Conservation (phyloP, 2,113 vertebrate species). For the Pteruthius melanotis region DNA sequence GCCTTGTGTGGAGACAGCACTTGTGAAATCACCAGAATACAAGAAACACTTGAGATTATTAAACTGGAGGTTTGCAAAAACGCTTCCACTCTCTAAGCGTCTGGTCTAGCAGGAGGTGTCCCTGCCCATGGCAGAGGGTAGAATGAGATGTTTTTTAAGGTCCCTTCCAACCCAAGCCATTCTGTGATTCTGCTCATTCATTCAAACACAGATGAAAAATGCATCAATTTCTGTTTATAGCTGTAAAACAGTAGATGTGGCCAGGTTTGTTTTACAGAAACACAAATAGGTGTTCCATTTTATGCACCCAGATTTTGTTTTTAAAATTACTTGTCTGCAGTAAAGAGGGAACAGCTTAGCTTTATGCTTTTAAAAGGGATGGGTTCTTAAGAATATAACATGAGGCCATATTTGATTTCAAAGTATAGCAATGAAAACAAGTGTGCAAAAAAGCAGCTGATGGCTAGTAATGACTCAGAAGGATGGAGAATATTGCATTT, state of each 20-base stretch:
- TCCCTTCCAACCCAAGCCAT: neutral
- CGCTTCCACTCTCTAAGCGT: rapidly evolving
- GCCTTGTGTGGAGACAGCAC: neutral
- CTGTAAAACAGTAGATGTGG: neutral
- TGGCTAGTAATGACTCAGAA: constrained; percentile 33
- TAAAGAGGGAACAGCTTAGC: neutral
- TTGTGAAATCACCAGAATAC: neutral
- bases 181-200: neutral
- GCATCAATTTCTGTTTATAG: neutral
- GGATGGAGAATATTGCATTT: constrained; percentile 8
- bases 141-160: neutral
- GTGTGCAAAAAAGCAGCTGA: neutral
- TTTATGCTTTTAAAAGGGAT: neutral
- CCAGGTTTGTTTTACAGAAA: neutral
- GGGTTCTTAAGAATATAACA: neutral
- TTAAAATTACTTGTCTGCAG: neutral
- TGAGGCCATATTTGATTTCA: neutral
- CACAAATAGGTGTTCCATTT: neutral
- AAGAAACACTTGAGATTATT: neutral
- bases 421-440: constrained; percentile 11
- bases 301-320: neutral
- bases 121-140: neutral
- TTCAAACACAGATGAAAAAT: neutral
- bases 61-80: neutral
- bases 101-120: neutral